Percentiles rank a stretch among this genome's conserved stretches.
phyloP scores from a whole-genome alignment of 64 coral and sea anemone species.

The Trachythela sp. region DNA sequence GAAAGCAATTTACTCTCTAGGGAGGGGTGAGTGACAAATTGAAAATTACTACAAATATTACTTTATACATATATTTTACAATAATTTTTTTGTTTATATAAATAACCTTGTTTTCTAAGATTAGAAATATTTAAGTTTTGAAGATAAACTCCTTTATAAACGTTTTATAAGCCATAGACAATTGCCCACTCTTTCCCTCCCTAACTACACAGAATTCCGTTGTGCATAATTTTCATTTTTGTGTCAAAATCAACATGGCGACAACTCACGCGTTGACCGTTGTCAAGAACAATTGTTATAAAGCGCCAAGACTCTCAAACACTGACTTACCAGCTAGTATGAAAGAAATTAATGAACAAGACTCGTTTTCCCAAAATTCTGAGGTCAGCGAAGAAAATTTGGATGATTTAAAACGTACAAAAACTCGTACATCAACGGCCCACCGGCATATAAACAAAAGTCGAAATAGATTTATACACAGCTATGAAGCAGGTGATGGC shows the following conservation, averaged over 20 bases:
- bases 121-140: not conserved
- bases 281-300: constrained; percentile 88
- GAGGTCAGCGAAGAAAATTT: not conserved
- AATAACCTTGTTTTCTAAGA: not conserved
- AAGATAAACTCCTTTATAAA: not conserved
- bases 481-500: constrained; percentile 41
- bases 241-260: constrained; percentile 80
- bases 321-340: constrained; percentile 77
- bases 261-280: constrained; percentile 68
- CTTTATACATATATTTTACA: not conserved
- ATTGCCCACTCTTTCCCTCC: not conserved
- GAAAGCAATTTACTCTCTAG: not conserved
- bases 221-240: too few relatives aligned
- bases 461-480: not conserved
- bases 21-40: not conserved
- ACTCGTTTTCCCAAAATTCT: not conserved
- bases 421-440: not conserved
- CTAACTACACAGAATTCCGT: not conserved
- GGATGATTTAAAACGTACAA: not conserved
- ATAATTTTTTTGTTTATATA: not conserved
- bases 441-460: not conserved
- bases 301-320: constrained; percentile 79
- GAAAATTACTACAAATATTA: not conserved
- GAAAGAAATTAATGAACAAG: constrained; percentile 47
- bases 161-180: not conserved